Evolutionary conservation across 92 coral and sea anemone genomes (phyloP).

Genomic region (Epizoanthus ramosus): DNA sequence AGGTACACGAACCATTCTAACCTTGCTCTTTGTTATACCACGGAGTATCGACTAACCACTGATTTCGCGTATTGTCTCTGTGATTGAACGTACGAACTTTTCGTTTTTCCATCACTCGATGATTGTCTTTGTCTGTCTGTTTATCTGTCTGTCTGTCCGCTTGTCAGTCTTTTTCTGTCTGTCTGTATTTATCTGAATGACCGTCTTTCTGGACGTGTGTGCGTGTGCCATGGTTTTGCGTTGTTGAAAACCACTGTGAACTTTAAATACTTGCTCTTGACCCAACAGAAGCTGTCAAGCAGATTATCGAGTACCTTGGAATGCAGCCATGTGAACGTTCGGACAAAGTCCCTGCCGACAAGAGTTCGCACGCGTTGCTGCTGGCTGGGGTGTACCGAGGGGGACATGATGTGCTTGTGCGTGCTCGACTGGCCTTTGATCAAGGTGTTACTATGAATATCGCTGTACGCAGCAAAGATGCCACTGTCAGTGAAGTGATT

Average conservation of each 20-base stretch:
- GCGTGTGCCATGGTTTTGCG: background rate
- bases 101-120: too few relatives aligned
- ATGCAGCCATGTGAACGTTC: constrained; percentile 99
- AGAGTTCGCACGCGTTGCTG: constrained; percentile 90
- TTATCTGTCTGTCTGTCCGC: background rate
- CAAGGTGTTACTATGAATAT: constrained; percentile 99
- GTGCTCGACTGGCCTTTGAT: constrained; percentile 93
- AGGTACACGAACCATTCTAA: constrained; percentile 55
- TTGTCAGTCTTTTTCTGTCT: background rate
- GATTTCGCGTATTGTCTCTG: background rate
- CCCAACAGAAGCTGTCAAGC: constrained; percentile 94
- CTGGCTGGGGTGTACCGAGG: constrained; percentile 98
- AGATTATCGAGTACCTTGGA: constrained; percentile 95
- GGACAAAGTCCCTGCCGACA: constrained; percentile 92
- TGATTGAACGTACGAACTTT: background rate
- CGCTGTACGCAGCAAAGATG: constrained; percentile 94
- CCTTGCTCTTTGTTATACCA: background rate
- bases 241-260: background rate
- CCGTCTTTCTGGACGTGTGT: background rate
- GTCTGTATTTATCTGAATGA: background rate
- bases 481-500: constrained; percentile 93
- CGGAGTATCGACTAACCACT: background rate
- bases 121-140: background rate
- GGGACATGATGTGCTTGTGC: constrained; percentile 93
- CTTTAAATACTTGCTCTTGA: background rate